phyloP scores from a whole-genome alignment of 1,140 invertebrate species.

The Pinna nobilis region DNA sequence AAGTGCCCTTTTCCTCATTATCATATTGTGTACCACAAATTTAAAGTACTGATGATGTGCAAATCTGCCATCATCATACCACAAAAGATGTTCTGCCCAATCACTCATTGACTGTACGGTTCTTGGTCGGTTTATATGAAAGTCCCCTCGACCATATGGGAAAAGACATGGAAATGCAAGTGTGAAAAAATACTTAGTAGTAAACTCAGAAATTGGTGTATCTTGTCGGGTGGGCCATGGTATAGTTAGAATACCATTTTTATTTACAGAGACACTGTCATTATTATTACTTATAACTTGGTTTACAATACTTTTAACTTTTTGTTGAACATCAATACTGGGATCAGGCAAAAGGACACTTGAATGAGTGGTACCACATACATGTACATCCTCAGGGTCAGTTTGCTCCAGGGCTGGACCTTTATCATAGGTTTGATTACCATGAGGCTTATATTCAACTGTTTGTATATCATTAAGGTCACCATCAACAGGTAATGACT shows the following conservation, averaged over 20 bases:
- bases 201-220: slow-evolving; percentile 16
- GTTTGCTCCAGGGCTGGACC: slow-evolving; percentile 28
- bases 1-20: slow-evolving; percentile 20
- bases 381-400: too few relatives aligned
- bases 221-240: slow-evolving; percentile 19
- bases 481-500: neutral
- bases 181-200: slow-evolving; percentile 26
- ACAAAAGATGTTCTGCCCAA: slow-evolving; percentile 35
- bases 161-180: slow-evolving; percentile 21
- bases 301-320: slow-evolving; percentile 24
- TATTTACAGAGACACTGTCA: neutral
- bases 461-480: slow-evolving; percentile 1
- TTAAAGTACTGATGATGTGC: slow-evolving; percentile 35
- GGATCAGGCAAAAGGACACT: slow-evolving; percentile 32
- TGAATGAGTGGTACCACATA: slow-evolving; percentile 14
- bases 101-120: slow-evolving; percentile 5
- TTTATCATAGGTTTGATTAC: slow-evolving; percentile 17
- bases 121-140: slow-evolving; percentile 20
- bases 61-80: slow-evolving; percentile 31
- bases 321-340: slow-evolving; percentile 20
- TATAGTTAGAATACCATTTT: neutral
- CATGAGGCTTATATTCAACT: neutral
- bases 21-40: slow-evolving; percentile 21
- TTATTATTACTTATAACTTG: slow-evolving; percentile 19
- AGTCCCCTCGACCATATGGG: slow-evolving; percentile 7